Base-by-base conservation (phyloP, 2,888 invertebrate species). In the Alviniconcha strummeri region DNA sequence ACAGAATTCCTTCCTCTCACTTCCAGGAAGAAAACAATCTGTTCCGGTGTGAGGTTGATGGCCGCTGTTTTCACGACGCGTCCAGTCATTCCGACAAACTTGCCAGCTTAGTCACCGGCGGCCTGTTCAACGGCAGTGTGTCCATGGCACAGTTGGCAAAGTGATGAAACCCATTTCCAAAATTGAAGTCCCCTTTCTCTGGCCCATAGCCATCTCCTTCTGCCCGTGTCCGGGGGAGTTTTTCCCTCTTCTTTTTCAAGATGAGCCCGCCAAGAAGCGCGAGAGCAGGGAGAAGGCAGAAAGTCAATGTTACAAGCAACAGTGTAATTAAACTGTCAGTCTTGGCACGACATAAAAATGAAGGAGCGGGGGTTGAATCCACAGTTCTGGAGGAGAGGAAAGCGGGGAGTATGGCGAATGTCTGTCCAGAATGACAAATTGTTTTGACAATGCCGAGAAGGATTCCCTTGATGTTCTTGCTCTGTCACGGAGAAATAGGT, bases 251-350 rank as follows among this genome's bases (percentile, higher is more conserved):
- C 36, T 36, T 36, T 36, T 64, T 8, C 6, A 64, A 15, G 64
- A 9, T 64, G 64, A 64, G 64, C 64, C 64, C 11, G 64, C 64
- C 36, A 36, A 36, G 36, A 36, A 36, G 36, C 36, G 36, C 36
- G 36, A 36, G 36, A 36, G 36, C 36, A 36, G 71, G 19, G n/a
- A 71, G 71, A n/a, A 72, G 36, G 36, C 36, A 36, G 72, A 72
- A 7, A 72, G 72, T 19, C 11, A 19, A 36, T 5, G 72, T 11
- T 36, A 72, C 72, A 72, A 57, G 77, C 55, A 77, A 77, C 77
- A 77, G 77, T 77, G 57, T 77, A 77, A 77, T 77, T 77, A 55
- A 55, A 55, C 55, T 57, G 77, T 77, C 56, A 77, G 17, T 55
- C 17, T n/a, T 13, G 60, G 9, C 60, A 60, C 13, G 60, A 60